A percentile compares a stretch with the other conserved stretches of the same genome.
Evolutionary conservation across 2,113 vertebrate species (phyloP).

Genomic region (Columba janthina): DNA sequence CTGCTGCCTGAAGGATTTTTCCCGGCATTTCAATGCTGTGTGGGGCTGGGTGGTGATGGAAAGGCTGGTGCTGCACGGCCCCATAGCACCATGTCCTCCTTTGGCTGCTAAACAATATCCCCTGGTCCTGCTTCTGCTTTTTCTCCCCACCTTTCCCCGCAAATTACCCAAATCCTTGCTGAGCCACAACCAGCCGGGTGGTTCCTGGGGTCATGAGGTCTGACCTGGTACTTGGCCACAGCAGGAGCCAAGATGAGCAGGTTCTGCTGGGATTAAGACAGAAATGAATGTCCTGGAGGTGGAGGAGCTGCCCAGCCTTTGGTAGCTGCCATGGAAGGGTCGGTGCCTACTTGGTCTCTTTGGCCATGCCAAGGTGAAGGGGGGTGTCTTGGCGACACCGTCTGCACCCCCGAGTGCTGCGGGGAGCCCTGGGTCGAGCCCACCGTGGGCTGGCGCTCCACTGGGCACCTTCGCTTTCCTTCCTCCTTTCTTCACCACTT

Average conservation of each 20-base stretch:
- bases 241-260: not conserved
- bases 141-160: rapidly evolving
- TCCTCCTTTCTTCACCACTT: not conserved
- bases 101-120: not conserved
- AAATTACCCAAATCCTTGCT: not conserved
- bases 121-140: not conserved
- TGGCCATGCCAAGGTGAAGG: not conserved
- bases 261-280: not conserved
- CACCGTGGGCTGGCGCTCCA: rapidly evolving
- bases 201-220: not conserved
- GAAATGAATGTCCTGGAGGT: not conserved
- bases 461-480: not conserved
- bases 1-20: not conserved
- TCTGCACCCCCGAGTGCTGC: not conserved
- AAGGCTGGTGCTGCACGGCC: not conserved
- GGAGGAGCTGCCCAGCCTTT: not conserved
- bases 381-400: not conserved
- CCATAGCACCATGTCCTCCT: not conserved
- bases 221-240: rapidly evolving
- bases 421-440: not conserved
- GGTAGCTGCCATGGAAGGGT: rapidly evolving
- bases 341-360: not conserved
- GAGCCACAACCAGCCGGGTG: not conserved
- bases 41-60: not conserved
- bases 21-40: rapidly evolving